Evolutionary conservation across 2,797 vertebrate genomes (phyloP).

Genomic region (Argya squamiceps): DNA sequence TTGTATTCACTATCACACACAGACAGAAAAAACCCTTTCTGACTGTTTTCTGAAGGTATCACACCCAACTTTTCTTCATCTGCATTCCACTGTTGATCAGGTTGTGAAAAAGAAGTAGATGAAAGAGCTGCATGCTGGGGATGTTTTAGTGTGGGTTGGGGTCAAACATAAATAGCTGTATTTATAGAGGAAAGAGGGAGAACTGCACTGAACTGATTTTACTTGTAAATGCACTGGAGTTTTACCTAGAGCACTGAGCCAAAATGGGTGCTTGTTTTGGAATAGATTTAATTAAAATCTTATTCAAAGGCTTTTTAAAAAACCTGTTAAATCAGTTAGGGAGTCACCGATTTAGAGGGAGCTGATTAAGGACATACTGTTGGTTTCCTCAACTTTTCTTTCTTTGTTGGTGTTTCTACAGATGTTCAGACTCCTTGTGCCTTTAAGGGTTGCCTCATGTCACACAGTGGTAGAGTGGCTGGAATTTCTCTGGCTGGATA

Average conservation of each 20-base stretch:
- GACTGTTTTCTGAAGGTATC: background rate
- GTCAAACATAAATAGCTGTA: slow-evolving; percentile 5
- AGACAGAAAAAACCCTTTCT: background rate
- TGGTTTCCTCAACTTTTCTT: background rate
- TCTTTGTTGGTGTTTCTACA: background rate
- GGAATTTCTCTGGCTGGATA: background rate
- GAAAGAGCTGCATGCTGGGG: background rate
- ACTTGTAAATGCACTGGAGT: slow-evolving; percentile 31
- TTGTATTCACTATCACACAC: background rate
- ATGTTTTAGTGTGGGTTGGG: background rate
- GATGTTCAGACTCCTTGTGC: background rate
- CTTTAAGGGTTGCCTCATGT: background rate
- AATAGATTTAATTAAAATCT: slow-evolving; percentile 28
- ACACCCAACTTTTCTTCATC: background rate
- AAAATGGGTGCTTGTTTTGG: slow-evolving; percentile 13
- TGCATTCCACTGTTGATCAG: background rate
- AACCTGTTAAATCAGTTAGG: background rate
- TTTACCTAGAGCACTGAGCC: slow-evolving; percentile 6
- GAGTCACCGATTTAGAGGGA: background rate
- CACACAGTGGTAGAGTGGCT: background rate
- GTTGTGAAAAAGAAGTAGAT: background rate
- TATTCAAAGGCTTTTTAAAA: slow-evolving; percentile 17
- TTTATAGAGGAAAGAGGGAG: background rate
- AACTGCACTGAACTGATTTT: background rate
- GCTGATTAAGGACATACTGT: background rate